Evolutionary conservation across 2,113 vertebrate species (phyloP).

Genomic region (Ancistrus triradiatus): DNA sequence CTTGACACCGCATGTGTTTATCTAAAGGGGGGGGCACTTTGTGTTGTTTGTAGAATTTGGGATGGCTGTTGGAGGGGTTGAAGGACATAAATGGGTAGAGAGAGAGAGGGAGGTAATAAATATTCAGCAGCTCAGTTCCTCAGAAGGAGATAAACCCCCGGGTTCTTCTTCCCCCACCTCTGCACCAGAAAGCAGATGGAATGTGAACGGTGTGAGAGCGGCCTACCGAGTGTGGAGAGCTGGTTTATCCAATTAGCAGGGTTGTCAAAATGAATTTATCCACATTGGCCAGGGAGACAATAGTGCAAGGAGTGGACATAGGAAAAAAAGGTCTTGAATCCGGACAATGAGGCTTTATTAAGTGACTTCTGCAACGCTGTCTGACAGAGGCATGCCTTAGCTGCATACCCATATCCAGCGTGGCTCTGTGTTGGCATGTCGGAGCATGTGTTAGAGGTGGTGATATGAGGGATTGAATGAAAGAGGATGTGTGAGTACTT

Average conservation of each 20-base stretch:
- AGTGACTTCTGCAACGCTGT: slow-evolving; percentile 53
- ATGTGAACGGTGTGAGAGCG: slow-evolving; percentile 79
- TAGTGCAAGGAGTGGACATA: slow-evolving; percentile 57
- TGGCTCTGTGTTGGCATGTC: slow-evolving; percentile 3
- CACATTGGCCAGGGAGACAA: slow-evolving; percentile 67
- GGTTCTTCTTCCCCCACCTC: slow-evolving; percentile 52
- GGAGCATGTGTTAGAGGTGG: slow-evolving; percentile 14
- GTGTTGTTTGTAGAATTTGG: slow-evolving; percentile 73
- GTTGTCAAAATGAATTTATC: slow-evolving; percentile 99
- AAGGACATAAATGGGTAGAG: slow-evolving; percentile 46
- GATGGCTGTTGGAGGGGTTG: slow-evolving; percentile 56
- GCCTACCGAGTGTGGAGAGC: slow-evolving; percentile 73
- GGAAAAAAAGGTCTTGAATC: slow-evolving; percentile 55
- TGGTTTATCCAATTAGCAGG: slow-evolving; percentile 98
- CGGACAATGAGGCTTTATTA: slow-evolving; percentile 66
- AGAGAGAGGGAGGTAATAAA: slow-evolving; percentile 77
- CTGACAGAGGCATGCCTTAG: neutral
- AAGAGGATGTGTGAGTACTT: slow-evolving; percentile 15
- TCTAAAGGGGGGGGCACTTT: slow-evolving; percentile 82
- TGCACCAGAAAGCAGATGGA: slow-evolving; percentile 74
- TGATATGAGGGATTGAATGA: slow-evolving; percentile 26
- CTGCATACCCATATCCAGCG: neutral
- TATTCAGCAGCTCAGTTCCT: slow-evolving; percentile 87
- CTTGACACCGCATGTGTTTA: slow-evolving; percentile 99
- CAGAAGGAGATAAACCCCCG: slow-evolving; percentile 55